Evolutionary conservation across 2,797 vertebrate genomes (phyloP).

Genomic region (Amniataba percoides): DNA sequence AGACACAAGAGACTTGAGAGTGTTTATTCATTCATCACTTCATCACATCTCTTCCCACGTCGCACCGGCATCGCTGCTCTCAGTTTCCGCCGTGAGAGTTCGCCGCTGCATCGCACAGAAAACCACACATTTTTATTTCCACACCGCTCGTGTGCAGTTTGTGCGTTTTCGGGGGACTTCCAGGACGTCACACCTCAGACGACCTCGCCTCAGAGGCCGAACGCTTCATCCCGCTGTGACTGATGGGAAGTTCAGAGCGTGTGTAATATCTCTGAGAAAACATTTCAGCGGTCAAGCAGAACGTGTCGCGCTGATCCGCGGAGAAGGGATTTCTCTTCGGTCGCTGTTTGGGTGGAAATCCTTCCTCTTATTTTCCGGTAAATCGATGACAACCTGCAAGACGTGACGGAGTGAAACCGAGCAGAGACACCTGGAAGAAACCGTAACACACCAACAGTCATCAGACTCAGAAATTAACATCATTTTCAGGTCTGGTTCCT

Average conservation of each 20-base stretch:
- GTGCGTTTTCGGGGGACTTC: not conserved
- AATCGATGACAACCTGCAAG: constrained; percentile 45
- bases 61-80: constrained; percentile 10
- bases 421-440: constrained; percentile 28
- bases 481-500: constrained; percentile 26
- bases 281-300: constrained; percentile 56
- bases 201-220: constrained; percentile 41
- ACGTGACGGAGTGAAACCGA: constrained; percentile 36
- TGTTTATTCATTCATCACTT: not conserved
- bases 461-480: constrained; percentile 20
- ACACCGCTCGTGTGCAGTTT: constrained; percentile 1
- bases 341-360: constrained; percentile 37
- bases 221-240: constrained; percentile 49
- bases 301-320: constrained; percentile 40
- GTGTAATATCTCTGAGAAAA: constrained; percentile 51
- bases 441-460: not conserved
- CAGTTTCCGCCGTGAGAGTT: not conserved
- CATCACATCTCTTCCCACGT: constrained; percentile 34
- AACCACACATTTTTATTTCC: constrained; percentile 32
- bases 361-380: constrained; percentile 45
- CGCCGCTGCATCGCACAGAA: constrained; percentile 7
- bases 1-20: not conserved
- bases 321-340: constrained; percentile 50
- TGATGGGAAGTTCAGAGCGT: constrained; percentile 61
- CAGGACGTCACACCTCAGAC: constrained; percentile 11